Percentiles rank a stretch among this genome's conserved stretches.
These are phyloP conservation scores for Pseudopodoces humilis DNA, from an alignment of 2,113 vertebrate genomes.

Conservation along the genomic window DNA sequence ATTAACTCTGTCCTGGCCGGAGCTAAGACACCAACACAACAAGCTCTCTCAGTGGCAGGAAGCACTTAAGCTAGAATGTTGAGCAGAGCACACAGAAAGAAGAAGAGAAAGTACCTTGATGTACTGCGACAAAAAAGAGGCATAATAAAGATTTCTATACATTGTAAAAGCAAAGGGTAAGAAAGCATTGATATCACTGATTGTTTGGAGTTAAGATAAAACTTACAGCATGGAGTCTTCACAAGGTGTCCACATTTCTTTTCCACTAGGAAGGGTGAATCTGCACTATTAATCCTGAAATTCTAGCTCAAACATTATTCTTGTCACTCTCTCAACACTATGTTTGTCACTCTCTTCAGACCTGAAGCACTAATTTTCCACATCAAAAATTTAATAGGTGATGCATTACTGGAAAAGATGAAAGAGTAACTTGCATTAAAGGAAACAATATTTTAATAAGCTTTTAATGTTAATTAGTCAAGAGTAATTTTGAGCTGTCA, in stretches of 20 bases:
- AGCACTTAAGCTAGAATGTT: not conserved
- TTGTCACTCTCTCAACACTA: not conserved
- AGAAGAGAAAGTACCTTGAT: not conserved
- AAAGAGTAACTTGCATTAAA: not conserved
- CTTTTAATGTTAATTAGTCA: not conserved
- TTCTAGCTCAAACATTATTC: not conserved
- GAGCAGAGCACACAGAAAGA: rapidly evolving
- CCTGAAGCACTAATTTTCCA: constrained; percentile 17
- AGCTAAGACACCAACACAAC: not conserved
- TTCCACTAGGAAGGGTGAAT: not conserved
- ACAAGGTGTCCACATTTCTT: not conserved
- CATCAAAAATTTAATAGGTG: not conserved
- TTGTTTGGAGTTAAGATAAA: not conserved
- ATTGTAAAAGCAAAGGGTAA: not conserved
- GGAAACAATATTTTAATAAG: not conserved
- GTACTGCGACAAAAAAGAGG: not conserved
- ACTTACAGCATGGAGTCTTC: not conserved
- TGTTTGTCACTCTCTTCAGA: not conserved
- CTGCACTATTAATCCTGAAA: not conserved
- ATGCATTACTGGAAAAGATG: not conserved
- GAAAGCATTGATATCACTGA: not conserved
- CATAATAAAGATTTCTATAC: not conserved
- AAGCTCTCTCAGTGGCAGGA: not conserved
- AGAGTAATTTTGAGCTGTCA: not conserved
- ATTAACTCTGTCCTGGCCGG: not conserved